Evolutionary conservation across 2,888 invertebrate genomes (phyloP).

Genomic region (Lasioglossum malachurum): DNA sequence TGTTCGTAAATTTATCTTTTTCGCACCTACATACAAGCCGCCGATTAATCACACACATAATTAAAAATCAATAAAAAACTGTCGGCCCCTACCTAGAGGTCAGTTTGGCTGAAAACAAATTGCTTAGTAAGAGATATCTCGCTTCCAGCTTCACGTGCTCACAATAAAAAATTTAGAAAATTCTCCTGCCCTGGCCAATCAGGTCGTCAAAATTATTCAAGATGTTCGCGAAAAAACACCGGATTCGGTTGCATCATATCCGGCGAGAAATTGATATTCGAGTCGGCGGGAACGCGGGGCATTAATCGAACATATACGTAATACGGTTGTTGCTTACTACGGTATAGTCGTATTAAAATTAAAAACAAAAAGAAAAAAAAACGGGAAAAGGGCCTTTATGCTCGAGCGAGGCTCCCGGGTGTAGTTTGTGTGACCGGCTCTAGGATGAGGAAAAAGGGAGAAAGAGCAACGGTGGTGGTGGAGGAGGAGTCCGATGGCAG

Average conservation of each 20-base stretch:
- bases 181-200: background rate
- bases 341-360: slow-evolving; percentile 57
- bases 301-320: slow-evolving; percentile 37
- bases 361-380: background rate
- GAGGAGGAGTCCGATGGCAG: slow-evolving; percentile 69
- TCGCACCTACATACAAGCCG: background rate
- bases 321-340: slow-evolving; percentile 53
- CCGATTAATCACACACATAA: too few species aligned
- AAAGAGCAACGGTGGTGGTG: slow-evolving; percentile 51
- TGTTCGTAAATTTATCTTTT: background rate
- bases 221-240: background rate
- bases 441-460: slow-evolving; percentile 58
- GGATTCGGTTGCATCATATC: background rate
- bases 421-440: slow-evolving; percentile 42
- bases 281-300: background rate
- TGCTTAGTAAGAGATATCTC: too few species aligned
- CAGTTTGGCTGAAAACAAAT: too few species aligned
- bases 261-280: background rate
- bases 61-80: too few species aligned
- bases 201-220: background rate
- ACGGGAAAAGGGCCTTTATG: slow-evolving; percentile 40
- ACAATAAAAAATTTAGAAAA: too few species aligned
- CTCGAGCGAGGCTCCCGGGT: slow-evolving; percentile 39
- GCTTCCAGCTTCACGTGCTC: too few species aligned
- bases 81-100: too few species aligned